phyloP scores from a whole-genome alignment of 2,113 vertebrate species.

The Aphelocoma coerulescens region DNA sequence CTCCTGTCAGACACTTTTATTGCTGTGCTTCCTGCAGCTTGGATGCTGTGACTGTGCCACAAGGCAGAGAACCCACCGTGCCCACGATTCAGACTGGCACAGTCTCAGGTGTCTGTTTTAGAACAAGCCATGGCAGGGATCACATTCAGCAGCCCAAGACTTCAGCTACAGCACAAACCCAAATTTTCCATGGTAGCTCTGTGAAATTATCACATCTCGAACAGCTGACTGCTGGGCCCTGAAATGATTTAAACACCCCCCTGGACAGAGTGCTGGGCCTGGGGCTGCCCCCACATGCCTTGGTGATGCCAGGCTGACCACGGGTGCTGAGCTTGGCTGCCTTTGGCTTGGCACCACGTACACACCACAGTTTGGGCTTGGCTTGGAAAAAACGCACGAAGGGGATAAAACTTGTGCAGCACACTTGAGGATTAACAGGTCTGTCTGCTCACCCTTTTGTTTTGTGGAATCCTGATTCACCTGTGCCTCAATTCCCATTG shows the following conservation, averaged over 20 bases:
- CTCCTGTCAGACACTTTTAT: not conserved
- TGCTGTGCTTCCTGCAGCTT: not conserved
- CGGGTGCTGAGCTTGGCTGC: not conserved
- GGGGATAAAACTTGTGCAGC: not conserved
- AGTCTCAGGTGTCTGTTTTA: not conserved
- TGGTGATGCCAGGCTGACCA: not conserved
- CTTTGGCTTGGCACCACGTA: accelerated
- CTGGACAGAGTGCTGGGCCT: not conserved
- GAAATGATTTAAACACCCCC: not conserved
- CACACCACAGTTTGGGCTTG: not conserved
- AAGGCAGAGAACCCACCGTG: not conserved
- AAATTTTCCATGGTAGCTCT: not conserved
- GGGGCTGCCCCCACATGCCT: not conserved
- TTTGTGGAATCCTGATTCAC: not conserved
- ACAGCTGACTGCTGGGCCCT: not conserved
- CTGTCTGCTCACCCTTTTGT: not conserved
- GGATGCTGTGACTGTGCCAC: not conserved
- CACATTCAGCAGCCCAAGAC: not conserved
- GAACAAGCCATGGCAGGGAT: not conserved
- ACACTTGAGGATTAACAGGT: not conserved
- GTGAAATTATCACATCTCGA: not conserved
- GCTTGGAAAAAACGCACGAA: not conserved
- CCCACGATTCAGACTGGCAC: not conserved
- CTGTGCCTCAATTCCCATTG: not conserved
- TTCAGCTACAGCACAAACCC: not conserved